phyloP scores from a whole-genome alignment of 2,113 vertebrate genomes.

The Sialia sialis region DNA sequence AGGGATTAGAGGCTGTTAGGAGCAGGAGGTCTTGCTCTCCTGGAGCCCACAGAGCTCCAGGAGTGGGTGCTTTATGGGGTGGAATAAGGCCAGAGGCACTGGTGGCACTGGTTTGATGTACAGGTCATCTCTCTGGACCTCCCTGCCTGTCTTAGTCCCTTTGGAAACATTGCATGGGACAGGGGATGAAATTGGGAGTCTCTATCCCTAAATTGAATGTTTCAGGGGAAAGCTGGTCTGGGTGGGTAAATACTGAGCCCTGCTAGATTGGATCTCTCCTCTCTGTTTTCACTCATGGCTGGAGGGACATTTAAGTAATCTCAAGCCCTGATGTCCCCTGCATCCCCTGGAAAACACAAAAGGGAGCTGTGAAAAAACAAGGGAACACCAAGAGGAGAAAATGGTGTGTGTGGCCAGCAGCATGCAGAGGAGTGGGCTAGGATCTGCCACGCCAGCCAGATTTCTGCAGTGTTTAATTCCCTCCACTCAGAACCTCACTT shows the following conservation, averaged over 20 bases:
- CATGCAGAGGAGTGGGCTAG: background rate
- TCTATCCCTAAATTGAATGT: background rate
- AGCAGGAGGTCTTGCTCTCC: background rate
- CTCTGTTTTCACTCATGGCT: background rate
- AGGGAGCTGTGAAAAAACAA: background rate
- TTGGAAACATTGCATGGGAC: background rate
- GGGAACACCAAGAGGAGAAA: background rate
- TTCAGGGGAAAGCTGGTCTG: background rate
- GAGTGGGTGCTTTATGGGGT: background rate
- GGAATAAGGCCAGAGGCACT: background rate
- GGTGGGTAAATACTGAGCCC: background rate
- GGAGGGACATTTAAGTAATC: background rate
- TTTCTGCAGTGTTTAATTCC: background rate
- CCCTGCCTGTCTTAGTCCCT: background rate
- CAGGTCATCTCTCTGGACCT: background rate
- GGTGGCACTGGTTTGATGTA: background rate
- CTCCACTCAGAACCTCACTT: background rate
- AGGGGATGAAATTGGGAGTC: background rate
- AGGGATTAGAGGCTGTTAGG: conserved; percentile 45
- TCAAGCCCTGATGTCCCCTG: background rate
- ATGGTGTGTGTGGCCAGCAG: background rate
- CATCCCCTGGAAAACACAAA: background rate
- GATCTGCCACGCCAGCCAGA: background rate
- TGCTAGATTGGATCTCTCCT: background rate
- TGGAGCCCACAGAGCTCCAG: background rate